These are phyloP conservation scores for Rhabdophis nuchalis DNA, from an alignment of 2,797 vertebrate species.

Conservation along the genomic window DNA sequence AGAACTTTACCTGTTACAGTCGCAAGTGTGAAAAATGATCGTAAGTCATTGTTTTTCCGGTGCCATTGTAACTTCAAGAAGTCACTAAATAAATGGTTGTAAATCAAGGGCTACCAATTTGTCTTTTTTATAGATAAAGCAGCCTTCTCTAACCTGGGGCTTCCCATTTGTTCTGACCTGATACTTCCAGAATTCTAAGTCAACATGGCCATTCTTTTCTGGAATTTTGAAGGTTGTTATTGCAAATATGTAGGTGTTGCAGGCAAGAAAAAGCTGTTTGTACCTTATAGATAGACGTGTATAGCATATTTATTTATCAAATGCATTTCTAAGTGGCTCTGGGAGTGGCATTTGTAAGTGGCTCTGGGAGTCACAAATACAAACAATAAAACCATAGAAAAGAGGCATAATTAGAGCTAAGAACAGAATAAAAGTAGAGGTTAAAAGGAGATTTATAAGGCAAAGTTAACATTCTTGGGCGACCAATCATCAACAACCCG, in stretches of 20 bases:
- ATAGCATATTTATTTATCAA: constrained; percentile 27
- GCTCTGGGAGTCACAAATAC: neutral
- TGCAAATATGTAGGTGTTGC: neutral
- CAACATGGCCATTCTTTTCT: neutral
- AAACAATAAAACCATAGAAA: neutral
- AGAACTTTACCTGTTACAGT: neutral
- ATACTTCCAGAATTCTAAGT: neutral
- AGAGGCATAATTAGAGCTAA: neutral
- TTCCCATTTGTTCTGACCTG: neutral
- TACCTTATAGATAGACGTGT: constrained; percentile 25
- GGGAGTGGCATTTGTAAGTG: neutral
- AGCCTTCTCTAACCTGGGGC: neutral
- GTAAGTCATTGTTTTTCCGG: neutral
- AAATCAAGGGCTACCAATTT: neutral
- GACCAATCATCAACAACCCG: neutral
- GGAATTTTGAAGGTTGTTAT: neutral
- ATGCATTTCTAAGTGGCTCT: neutral
- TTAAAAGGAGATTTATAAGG: neutral
- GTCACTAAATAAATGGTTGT: neutral
- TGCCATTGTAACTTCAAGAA: neutral
- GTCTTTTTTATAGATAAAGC: neutral
- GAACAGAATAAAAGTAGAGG: neutral
- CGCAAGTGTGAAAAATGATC: neutral
- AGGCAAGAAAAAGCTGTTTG: neutral
- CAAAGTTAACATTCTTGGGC: neutral